A percentile compares a stretch with the other conserved stretches of the same genome.
Conservation (phyloP, 2,888 invertebrate genomes). For the Tachina fera region DNA sequence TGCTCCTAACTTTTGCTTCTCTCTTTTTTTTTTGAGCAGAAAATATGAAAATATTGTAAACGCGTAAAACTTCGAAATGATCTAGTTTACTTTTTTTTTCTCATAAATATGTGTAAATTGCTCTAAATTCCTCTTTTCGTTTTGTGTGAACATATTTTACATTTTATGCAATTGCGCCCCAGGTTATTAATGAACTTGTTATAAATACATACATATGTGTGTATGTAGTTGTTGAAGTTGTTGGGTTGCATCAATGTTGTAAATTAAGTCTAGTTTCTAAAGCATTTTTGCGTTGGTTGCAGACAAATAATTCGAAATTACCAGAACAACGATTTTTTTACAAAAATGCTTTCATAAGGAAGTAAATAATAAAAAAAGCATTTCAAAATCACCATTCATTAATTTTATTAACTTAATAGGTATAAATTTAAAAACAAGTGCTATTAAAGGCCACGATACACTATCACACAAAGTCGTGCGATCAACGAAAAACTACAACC, state of each 20-base stretch:
- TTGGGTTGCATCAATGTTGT: slow-evolving; percentile 49
- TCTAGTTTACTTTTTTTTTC: too few relatives aligned
- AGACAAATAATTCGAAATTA: slow-evolving; percentile 10
- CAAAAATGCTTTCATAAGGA: slow-evolving; percentile 34
- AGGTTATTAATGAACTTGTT: slow-evolving; percentile 69
- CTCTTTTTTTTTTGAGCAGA: too few relatives aligned
- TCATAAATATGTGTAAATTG: background rate
- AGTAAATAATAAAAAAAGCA: slow-evolving; percentile 8
- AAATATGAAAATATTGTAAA: too few relatives aligned
- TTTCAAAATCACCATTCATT: slow-evolving; percentile 13
- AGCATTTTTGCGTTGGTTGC: slow-evolving; percentile 52
- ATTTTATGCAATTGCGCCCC: slow-evolving; percentile 53
- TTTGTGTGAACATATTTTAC: slow-evolving; percentile 13
- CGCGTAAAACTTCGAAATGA: too few relatives aligned
- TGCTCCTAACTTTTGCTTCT: too few relatives aligned
- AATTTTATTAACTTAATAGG: slow-evolving; percentile 8
- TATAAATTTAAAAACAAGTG: too few relatives aligned
- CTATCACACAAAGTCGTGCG: too few relatives aligned
- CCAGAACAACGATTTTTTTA: background rate
- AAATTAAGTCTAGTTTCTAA: slow-evolving; percentile 20
- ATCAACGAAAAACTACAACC: too few relatives aligned
- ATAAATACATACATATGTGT: background rate
- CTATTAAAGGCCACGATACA: too few relatives aligned
- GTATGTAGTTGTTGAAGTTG: slow-evolving; percentile 27
- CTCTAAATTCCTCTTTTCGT: background rate